These are phyloP conservation scores for Pseudococcus jackbeardsleyi DNA, from an alignment of 2,888 invertebrate species.

Conservation along the genomic window DNA sequence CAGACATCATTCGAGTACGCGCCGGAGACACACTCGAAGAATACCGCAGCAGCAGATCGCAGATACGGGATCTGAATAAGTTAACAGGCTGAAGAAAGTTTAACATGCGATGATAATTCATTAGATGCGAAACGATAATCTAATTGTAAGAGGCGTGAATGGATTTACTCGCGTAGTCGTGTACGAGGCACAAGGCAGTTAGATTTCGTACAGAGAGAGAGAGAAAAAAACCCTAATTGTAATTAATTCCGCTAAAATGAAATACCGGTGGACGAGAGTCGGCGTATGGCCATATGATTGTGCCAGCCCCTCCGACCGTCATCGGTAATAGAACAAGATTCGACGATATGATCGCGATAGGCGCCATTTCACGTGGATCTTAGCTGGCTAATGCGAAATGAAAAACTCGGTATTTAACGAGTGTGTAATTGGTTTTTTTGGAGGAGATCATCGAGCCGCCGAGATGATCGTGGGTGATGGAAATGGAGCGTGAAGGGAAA, in stretches of 20 bases:
- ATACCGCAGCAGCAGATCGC: neutral
- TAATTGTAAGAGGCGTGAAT: conserved; percentile 43
- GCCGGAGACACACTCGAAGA: neutral
- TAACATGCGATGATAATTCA: conserved; percentile 50
- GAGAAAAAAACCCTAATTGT: neutral
- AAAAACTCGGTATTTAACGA: neutral
- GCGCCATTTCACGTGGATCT: neutral
- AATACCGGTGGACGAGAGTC: neutral
- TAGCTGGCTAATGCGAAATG: neutral
- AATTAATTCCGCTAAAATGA: conserved; percentile 17
- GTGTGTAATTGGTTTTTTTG: conserved; percentile 12
- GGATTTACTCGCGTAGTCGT: conserved; percentile 10
- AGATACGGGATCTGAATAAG: conserved; percentile 40
- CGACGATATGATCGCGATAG: conserved; percentile 11
- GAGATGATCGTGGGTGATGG: neutral
- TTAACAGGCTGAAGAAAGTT: conserved; percentile 42
- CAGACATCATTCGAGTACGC: neutral
- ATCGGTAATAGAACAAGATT: neutral
- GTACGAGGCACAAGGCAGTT: neutral
- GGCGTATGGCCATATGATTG: neutral
- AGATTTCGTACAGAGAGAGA: neutral
- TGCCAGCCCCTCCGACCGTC: neutral
- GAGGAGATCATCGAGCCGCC: neutral
- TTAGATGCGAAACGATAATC: conserved; percentile 40
- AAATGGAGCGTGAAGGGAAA: neutral